Evolutionary conservation across 2,888 invertebrate species (phyloP).

Genomic region (Noctua janthina): DNA sequence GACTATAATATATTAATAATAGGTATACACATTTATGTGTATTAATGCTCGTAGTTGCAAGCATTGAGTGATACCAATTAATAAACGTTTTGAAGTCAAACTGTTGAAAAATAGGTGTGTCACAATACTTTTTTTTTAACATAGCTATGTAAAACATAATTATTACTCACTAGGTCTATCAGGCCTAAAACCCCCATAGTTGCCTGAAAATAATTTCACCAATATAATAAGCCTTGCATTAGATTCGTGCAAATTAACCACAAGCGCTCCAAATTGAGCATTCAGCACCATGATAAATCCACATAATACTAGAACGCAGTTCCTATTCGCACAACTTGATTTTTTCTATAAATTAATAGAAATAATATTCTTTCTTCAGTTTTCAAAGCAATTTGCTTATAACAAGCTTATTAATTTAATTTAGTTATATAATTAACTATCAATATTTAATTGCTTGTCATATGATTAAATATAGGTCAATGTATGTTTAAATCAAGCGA

Average conservation of each 20-base stretch:
- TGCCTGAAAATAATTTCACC: constrained; percentile 39
- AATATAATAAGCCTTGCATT: constrained; percentile 9
- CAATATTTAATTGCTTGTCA: background rate
- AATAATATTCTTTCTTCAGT: background rate
- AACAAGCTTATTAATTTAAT: background rate
- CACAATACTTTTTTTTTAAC: background rate
- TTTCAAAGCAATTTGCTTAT: background rate
- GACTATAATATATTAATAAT: background rate
- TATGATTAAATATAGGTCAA: background rate
- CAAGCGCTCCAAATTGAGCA: constrained; percentile 3
- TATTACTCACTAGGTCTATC: constrained; percentile 39
- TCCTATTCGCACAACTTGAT: background rate
- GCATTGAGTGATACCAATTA: background rate
- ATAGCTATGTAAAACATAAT: background rate
- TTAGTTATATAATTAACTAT: background rate
- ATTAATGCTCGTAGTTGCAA: background rate
- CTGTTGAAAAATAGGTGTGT: background rate
- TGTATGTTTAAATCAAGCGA: background rate
- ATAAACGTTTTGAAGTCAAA: background rate
- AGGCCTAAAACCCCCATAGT: constrained; percentile 21
- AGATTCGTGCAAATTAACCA: background rate
- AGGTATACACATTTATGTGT: background rate
- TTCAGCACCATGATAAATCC: background rate
- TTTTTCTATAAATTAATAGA: background rate
- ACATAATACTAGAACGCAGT: background rate